These are phyloP conservation scores for Alexandromys fortis DNA, from an alignment of 2,113 vertebrate species.

Conservation along the genomic window DNA sequence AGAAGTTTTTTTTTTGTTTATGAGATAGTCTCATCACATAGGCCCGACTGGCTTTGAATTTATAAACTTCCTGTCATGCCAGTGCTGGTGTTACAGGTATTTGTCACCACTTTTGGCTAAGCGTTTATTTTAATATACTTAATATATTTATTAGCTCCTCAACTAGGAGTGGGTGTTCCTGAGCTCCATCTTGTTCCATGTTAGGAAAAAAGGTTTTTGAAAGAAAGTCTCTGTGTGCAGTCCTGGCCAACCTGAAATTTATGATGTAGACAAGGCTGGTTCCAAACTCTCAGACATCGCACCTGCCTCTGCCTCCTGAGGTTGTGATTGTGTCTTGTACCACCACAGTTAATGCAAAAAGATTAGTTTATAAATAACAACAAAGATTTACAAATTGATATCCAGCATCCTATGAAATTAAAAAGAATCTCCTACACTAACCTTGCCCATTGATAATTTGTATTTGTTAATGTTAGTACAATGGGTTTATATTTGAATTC, in stretches of 20 bases:
- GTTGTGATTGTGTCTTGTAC: neutral
- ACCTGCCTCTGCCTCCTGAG: neutral
- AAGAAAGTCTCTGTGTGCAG: neutral
- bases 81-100: neutral
- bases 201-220: neutral
- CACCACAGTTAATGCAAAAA: neutral
- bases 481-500: neutral
- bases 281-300: neutral
- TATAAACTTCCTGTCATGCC: neutral
- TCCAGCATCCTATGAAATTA: neutral
- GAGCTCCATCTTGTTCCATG: no score
- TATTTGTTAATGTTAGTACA: neutral
- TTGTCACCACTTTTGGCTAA: neutral
- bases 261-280: neutral
- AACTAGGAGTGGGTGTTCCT: neutral
- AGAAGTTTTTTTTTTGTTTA: neutral
- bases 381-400: neutral
- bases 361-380: neutral
- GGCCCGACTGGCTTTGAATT: neutral
- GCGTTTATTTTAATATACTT: neutral
- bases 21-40: neutral
- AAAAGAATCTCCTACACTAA: neutral
- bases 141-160: neutral
- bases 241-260: neutral
- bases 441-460: neutral